Evolutionary conservation across 2,888 invertebrate species (phyloP).

Genomic region (Osedax frankpressi): DNA sequence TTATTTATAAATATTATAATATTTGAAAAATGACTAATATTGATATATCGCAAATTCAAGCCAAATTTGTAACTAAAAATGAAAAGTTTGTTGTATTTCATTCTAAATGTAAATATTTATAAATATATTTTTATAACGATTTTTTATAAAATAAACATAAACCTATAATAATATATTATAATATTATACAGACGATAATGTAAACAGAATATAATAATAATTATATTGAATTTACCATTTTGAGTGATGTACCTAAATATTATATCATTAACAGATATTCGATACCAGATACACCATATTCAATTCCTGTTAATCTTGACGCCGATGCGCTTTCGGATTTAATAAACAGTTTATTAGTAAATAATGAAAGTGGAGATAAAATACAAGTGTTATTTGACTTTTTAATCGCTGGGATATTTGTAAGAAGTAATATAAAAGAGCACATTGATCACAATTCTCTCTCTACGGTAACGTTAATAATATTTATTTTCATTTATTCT

Average conservation of each 20-base stretch:
- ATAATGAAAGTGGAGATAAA: slow-evolving; percentile 23
- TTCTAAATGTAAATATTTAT: no score
- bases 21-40: background rate
- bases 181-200: no score
- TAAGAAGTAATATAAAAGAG: slow-evolving; percentile 59
- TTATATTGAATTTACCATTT: no score
- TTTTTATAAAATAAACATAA: no score
- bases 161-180: no score
- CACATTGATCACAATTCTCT: slow-evolving; percentile 63
- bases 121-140: no score
- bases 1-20: no score
- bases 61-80: background rate
- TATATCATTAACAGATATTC: slow-evolving; percentile 69
- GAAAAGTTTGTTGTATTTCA: background rate
- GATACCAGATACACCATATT: slow-evolving; percentile 69
- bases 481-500: no score
- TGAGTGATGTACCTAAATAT: no score
- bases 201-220: no score
- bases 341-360: slow-evolving; percentile 57
- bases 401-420: slow-evolving; percentile 67
- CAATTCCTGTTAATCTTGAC: slow-evolving; percentile 63
- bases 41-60: background rate
- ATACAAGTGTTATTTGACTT: slow-evolving; percentile 66
- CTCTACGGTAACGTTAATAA: no score
- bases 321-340: slow-evolving; percentile 62